Evolutionary conservation across 2,113 vertebrate genomes (phyloP).

Genomic region (Chloebia gouldiae): DNA sequence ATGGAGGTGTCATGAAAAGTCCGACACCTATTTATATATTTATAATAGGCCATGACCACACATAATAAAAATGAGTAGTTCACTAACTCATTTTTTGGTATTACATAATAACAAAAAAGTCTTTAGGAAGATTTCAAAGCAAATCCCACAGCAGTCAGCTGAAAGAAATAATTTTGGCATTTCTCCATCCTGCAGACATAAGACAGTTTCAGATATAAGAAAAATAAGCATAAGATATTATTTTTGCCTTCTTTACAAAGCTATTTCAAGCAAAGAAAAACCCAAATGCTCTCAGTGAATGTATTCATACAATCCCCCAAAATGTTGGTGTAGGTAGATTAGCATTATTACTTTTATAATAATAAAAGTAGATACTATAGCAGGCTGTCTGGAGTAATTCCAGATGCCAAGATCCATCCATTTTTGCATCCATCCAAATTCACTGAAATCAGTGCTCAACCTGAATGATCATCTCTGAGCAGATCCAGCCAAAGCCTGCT

Average conservation of each 20-base stretch:
- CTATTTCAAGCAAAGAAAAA: not conserved
- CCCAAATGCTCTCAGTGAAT: not conserved
- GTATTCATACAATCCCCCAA: not conserved
- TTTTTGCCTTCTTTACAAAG: not conserved
- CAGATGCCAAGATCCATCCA: not conserved
- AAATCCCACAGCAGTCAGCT: not conserved
- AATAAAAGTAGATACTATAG: not conserved
- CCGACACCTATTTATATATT: not conserved
- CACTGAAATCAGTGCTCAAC: not conserved
- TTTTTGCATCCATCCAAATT: not conserved
- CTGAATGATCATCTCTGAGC: not conserved
- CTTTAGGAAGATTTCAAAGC: not conserved
- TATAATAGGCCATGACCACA: not conserved
- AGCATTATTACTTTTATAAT: not conserved
- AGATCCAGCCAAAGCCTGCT: not conserved
- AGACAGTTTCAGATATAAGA: not conserved
- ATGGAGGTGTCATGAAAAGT: not conserved
- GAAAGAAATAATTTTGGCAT: conserved; percentile 18
- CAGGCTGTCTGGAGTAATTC: not conserved
- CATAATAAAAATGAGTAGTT: conserved; percentile 1
- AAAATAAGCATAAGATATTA: not conserved
- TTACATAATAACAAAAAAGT: not conserved
- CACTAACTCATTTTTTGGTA: not conserved
- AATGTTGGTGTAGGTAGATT: not conserved
- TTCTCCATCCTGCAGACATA: not conserved